These are phyloP conservation scores for Anoplius nigerrimus DNA, from an alignment of 2,888 invertebrate species.

Conservation along the genomic window DNA sequence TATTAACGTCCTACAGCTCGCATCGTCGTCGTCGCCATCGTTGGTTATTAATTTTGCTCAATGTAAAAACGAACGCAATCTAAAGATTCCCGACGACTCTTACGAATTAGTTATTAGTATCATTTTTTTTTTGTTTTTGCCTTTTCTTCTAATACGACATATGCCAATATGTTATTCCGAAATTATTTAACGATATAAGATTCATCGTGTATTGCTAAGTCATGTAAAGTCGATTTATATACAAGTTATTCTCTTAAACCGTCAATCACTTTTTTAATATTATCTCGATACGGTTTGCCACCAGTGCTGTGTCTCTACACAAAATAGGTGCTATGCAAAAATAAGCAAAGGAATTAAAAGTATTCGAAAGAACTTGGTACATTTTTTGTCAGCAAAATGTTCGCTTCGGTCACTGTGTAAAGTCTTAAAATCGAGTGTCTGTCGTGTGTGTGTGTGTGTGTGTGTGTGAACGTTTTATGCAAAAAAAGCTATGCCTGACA, in stretches of 20 bases:
- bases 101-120: conserved; percentile 1
- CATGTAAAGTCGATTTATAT: conserved; percentile 33
- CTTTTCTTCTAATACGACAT: background rate
- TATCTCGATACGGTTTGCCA: conserved; percentile 28
- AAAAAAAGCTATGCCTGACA: no score
- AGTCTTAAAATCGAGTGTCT: no score
- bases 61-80: conserved; percentile 29
- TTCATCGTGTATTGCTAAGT: conserved; percentile 17
- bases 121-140: conserved; percentile 1
- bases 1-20: no score
- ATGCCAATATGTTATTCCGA: background rate
- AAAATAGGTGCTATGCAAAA: background rate
- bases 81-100: conserved; percentile 26
- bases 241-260: conserved; percentile 19
- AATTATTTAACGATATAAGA: conserved; percentile 20
- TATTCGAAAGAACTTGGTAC: no score
- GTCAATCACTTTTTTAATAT: conserved; percentile 6
- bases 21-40: no score
- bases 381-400: no score
- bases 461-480: no score
- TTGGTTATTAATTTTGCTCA: conserved; percentile 20
- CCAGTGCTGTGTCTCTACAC: conserved; percentile 13
- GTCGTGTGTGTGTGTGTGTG: no score
- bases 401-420: no score
- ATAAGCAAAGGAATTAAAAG: no score